Conservation (phyloP, 64 coral and sea anemone species). For the Montipora foliosa region DNA sequence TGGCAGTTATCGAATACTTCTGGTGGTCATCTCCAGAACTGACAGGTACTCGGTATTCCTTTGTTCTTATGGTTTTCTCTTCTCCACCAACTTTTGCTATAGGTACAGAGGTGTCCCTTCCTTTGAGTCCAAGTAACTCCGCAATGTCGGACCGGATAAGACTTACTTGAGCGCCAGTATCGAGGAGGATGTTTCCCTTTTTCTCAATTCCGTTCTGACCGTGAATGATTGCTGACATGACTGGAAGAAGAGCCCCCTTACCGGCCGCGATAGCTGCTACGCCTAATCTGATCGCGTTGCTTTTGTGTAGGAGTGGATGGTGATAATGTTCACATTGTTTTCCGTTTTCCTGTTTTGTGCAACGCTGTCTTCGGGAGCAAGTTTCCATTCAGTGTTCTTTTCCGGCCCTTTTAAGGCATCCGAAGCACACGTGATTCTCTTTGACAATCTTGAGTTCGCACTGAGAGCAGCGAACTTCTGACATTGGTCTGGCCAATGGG, state of each 20-base stretch:
- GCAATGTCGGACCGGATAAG: neutral
- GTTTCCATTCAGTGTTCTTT: conserved; percentile 24
- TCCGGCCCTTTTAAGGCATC: conserved; percentile 64
- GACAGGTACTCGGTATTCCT: conserved; percentile 24
- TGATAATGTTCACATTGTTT: conserved; percentile 36
- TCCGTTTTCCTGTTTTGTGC: conserved; percentile 50
- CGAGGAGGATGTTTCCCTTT: conserved; percentile 31
- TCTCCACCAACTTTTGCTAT: conserved; percentile 62
- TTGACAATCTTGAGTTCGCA: conserved; percentile 35
- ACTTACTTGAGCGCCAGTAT: conserved; percentile 63
- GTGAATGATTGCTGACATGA: conserved; percentile 15
- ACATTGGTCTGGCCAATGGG: conserved; percentile 58
- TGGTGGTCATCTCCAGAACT: neutral
- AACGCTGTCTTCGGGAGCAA: conserved; percentile 37
- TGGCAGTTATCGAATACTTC: conserved; percentile 7
- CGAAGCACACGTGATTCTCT: conserved; percentile 74
- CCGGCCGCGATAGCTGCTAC: conserved; percentile 3
- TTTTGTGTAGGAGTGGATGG: conserved; percentile 59
- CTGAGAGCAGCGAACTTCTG: conserved; percentile 34
- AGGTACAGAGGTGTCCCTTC: conserved; percentile 9
- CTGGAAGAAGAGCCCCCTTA: conserved; percentile 12
- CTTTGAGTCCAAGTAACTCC: neutral
- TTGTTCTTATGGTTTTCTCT: too few relatives aligned
- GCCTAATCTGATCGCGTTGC: conserved; percentile 53
- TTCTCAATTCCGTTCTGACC: neutral